Evolutionary conservation across 2,797 vertebrate species (phyloP), one percentile per base, ranked within the genome.

Genomic region (Myripristis jacobus): DNA sequence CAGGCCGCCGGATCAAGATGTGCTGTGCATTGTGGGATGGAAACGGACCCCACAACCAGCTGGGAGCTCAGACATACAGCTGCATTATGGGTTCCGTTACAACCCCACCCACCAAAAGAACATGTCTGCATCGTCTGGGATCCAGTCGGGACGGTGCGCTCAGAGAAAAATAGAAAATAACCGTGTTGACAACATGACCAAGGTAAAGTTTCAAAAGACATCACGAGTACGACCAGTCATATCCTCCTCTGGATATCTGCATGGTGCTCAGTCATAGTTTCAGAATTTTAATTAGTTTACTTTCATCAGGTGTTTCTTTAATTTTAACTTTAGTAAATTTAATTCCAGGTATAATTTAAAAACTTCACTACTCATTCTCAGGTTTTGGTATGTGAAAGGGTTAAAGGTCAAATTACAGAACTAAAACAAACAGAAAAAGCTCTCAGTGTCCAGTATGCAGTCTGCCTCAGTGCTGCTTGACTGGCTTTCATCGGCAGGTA

Each of bases 31-130:
- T 63, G 62, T 92, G 94, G 94, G 92, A 95, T 88, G 92, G 94
- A 94, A 96, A 98, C 97, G 95, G 97, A 97, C 94, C 93, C 95
- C 95, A 95, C 94, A 94, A 88, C 94, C 97, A 99, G 97, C 96
- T 97, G 96, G 90, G n/a, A 90, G 67, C 72, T 79, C 87, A 73
- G 86, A 79, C 92, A 93, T 90, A 96, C 97, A 98, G 96, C 97
- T 98, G 96, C 96, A 97, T 98, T 98, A 97, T 97, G 97, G 97
- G 97, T 99, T 98, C 97, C 97, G 97, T 99, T 99, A 97, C 94
- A 93, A 91, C 92, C 94, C 94, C 90, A 93, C 88, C 88, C 90
- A 93, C 95, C 73, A 77, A 74, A 66, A 66, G 2, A 2, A 43
- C 50, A 18, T 3, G 22, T 15, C 5, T 46, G 52, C 44, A n/a